Conservation (phyloP, 2,113 vertebrate genomes). For the Dascyllus trimaculatus region DNA sequence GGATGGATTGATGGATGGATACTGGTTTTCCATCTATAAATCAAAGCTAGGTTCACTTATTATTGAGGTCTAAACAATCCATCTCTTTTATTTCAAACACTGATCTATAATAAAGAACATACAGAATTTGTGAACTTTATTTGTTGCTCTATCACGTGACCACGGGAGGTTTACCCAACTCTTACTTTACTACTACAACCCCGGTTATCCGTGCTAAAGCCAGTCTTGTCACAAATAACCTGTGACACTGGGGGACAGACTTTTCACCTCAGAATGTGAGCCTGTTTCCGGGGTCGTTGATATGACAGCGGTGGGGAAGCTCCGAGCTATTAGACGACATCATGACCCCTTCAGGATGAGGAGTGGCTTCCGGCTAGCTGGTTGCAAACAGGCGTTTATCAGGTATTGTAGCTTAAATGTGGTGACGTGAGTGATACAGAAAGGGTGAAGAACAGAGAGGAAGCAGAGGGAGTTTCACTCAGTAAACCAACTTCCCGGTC, state of each 20-base stretch:
- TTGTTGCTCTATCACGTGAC: too few species aligned
- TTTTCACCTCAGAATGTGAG: background rate
- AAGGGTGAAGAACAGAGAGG: background rate
- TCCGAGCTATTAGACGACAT: background rate
- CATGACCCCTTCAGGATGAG: conserved; percentile 14
- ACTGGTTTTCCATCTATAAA: too few species aligned
- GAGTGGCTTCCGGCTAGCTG: conserved; percentile 25
- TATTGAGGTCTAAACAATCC: too few species aligned
- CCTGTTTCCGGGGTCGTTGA: conserved; percentile 2
- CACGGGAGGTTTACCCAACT: background rate
- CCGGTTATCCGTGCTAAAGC: background rate
- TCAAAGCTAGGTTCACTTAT: too few species aligned
- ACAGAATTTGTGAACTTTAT: background rate
- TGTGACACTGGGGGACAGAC: background rate
- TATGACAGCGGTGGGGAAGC: conserved; percentile 21
- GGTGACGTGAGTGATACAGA: background rate
- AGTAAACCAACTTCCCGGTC: too few species aligned
- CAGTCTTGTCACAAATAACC: background rate
- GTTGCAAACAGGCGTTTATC: background rate
- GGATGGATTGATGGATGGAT: too few species aligned
- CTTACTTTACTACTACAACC: background rate
- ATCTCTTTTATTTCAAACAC: background rate
- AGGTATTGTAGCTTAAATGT: background rate
- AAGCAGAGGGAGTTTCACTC: background rate
- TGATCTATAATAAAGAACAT: background rate